Percentiles rank a stretch among this genome's conserved stretches.
Conservation (phyloP, 2,888 invertebrate species). For the Nomada goodeniana region DNA sequence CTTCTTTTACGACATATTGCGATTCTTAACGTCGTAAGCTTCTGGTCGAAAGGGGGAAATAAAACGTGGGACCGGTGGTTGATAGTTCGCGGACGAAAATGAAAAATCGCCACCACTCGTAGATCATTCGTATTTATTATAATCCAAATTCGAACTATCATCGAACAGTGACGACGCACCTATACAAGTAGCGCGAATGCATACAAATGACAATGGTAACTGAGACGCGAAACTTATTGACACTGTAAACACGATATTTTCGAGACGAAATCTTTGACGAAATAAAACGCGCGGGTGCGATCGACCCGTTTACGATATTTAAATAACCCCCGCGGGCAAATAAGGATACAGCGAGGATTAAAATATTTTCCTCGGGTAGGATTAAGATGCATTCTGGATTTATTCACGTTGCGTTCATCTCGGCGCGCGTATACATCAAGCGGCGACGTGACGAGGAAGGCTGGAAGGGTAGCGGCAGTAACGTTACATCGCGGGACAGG, state of each 20-base stretch:
- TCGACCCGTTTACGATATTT: background rate
- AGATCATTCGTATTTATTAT: too few species aligned
- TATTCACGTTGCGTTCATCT: conserved; percentile 28
- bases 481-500: conserved; percentile 68
- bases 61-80: background rate
- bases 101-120: background rate
- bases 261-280: too few species aligned
- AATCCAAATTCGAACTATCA: too few species aligned
- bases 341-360: background rate
- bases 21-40: background rate
- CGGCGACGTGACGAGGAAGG: conserved; percentile 31
- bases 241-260: too few species aligned
- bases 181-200: too few species aligned
- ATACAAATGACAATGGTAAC: too few species aligned
- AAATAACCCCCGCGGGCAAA: background rate
- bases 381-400: conserved; percentile 28
- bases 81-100: background rate
- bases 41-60: background rate
- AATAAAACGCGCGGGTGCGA: too few species aligned
- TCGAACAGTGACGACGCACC: too few species aligned
- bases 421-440: conserved; percentile 37
- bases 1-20: background rate
- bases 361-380: background rate
- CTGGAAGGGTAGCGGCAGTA: conserved; percentile 46
- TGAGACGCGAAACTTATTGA: too few species aligned